Conservation (phyloP, 2,888 invertebrate genomes). For the Anodontia alba region DNA sequence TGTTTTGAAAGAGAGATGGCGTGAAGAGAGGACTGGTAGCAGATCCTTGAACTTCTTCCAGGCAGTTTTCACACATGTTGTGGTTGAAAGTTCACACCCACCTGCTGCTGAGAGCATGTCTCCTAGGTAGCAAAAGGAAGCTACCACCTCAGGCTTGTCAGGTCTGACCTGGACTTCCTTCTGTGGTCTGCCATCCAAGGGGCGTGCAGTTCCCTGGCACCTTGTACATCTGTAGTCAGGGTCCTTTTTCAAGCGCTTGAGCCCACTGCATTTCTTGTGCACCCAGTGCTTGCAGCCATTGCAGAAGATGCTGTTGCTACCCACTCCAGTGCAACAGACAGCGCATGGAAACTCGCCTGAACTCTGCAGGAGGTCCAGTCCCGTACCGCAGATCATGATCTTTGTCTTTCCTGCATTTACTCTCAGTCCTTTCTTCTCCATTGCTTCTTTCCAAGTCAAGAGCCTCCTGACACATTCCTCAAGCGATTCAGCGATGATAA, state of each 20-base stretch:
- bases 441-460: not conserved
- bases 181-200: not conserved
- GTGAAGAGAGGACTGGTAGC: not conserved
- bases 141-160: not conserved
- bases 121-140: not conserved
- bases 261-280: not conserved
- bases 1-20: not conserved
- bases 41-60: not conserved
- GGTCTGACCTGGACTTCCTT: not conserved
- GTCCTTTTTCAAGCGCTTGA: not conserved
- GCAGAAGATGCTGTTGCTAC: not conserved
- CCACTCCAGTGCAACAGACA: not conserved
- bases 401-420: slow-evolving; percentile 2
- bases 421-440: not conserved
- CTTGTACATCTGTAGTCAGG: not conserved
- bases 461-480: not conserved
- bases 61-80: not conserved
- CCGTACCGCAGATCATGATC: not conserved
- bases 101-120: not conserved
- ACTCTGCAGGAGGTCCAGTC: not conserved
- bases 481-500: not conserved
- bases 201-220: not conserved
- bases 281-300: not conserved
- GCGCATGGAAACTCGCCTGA: not conserved
- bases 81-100: not conserved